Base-by-base conservation (phyloP, 2,113 vertebrate genomes). In the Spheniscus mendiculus region DNA sequence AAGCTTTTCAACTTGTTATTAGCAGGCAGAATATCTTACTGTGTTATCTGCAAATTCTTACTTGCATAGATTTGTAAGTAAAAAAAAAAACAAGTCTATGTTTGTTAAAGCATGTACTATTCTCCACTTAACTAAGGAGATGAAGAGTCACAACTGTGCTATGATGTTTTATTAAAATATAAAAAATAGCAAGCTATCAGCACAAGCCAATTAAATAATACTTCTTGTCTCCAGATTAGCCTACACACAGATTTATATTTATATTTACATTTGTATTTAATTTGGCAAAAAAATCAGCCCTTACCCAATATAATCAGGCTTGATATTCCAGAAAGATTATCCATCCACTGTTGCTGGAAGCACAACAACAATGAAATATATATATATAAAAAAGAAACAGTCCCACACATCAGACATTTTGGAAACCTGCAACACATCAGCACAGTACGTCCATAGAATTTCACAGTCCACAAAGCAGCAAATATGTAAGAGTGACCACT, bases 111-210 rank as follows among this genome's bases (percentile, higher is more conserved):
- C 15, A 38, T 83, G 15, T 92, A 59, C 13, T 95, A 67, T 66
- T 97, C 84, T 83, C 29, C 40, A 56, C 44, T 96, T 84, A 78
- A 79, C 62, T 95, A 29, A 91, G 84, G 76, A 97, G 53, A 88
- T 86, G 40, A 93, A 88, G 86, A 94, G 58, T 90, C 78, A 88
- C 30, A 95, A 85, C 50, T 86, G 58, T 83, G 47, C 34, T 88
- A 36, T 88, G 87, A 88, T 91, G 67, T 90, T 94, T 92, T 93
- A 96, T 95, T 95, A 92, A 94, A 94, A 93, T 45, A 69, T 11
- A 69, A 93, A 92, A 93, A 83, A 49, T 38, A 73, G 9, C 30
- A 93, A 83, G 32, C 49, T 87, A 92, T 77, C 90, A 80, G 29
- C 40, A 88, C 29, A 94, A 96, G 25, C 19, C 25, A 90, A 86